Conservation (phyloP, 2,113 vertebrate species). For the Gadus chalcogrammus region DNA sequence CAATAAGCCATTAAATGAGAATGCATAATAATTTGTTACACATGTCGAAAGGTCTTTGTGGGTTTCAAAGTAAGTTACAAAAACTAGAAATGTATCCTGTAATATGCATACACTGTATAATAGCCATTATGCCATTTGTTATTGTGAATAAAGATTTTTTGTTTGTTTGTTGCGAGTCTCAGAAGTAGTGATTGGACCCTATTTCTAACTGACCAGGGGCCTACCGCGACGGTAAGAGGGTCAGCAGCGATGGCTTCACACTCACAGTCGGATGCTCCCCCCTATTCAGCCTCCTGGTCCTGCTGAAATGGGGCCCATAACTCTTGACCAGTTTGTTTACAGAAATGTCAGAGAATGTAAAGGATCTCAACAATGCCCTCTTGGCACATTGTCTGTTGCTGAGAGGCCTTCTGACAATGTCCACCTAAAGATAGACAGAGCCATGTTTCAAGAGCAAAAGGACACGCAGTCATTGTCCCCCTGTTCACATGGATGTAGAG, state of each 20-base stretch:
- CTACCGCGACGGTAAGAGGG: background rate
- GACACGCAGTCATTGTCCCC: background rate
- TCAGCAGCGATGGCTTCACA: conserved; percentile 10
- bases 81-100: conserved; percentile 22
- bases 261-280: background rate
- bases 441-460: conserved; percentile 31
- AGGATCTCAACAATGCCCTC: conserved; percentile 52
- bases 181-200: no score
- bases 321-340: conserved; percentile 54
- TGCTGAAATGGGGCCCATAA: conserved; percentile 59
- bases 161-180: no score
- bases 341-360: conserved; percentile 60
- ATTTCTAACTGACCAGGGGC: background rate
- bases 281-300: conserved; percentile 42
- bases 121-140: no score
- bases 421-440: conserved; percentile 52
- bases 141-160: no score
- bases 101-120: conserved; percentile 29
- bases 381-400: conserved; percentile 26
- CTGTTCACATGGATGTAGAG: no score
- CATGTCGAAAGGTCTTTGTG: no score
- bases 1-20: no score
- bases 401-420: conserved; percentile 63
- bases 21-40: no score
- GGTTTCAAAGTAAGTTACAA: no score